Evolutionary conservation across 2,113 vertebrate species (phyloP).

Genomic region (Aleadryas rufinucha): DNA sequence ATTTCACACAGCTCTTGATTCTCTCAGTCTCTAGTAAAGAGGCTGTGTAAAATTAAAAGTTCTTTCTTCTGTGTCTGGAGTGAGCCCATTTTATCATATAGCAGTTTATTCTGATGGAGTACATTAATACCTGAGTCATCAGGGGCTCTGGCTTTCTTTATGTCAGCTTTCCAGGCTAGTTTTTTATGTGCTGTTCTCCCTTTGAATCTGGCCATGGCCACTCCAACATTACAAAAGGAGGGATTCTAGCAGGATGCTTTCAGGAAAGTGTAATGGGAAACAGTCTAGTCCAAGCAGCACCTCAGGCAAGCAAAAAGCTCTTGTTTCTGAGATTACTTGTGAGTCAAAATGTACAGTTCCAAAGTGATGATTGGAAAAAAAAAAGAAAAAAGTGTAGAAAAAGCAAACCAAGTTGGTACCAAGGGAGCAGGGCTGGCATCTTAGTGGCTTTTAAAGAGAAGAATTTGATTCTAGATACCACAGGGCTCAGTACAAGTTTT

Average conservation of each 20-base stretch:
- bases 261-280: not conserved
- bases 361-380: not conserved
- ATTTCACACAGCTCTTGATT: not conserved
- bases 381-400: not conserved
- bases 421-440: not conserved
- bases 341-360: not conserved
- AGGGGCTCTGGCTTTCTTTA: not conserved
- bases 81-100: not conserved
- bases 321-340: not conserved
- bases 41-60: not conserved
- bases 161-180: not conserved
- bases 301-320: not conserved
- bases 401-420: not conserved
- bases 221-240: not conserved
- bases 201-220: not conserved
- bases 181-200: not conserved
- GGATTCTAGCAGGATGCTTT: not conserved
- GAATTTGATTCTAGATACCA: not conserved
- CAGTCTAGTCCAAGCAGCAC: not conserved
- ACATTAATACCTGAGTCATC: conserved; percentile 7
- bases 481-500: not conserved
- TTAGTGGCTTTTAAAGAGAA: not conserved
- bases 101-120: not conserved
- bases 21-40: not conserved
- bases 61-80: not conserved